Conservation (phyloP, 2,113 vertebrate genomes). For the Aspidoscelis tigris region DNA sequence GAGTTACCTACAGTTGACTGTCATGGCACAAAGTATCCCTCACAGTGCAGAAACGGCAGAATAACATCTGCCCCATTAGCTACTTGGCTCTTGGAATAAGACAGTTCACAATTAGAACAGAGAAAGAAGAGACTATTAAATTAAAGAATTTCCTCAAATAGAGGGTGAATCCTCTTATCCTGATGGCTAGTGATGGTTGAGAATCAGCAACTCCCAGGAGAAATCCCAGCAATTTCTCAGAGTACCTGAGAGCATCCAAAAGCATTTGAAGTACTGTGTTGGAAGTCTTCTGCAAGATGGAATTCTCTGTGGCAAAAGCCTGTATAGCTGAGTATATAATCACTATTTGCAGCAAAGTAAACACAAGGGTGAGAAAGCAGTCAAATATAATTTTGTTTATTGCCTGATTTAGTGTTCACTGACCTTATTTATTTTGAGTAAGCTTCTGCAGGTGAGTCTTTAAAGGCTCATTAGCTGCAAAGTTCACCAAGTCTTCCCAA, state of each 20-base stretch:
- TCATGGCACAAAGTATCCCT: too few relatives aligned
- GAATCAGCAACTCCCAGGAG: neutral
- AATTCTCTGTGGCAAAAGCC: neutral
- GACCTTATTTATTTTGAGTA: slow-evolving; percentile 15
- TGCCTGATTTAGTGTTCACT: slow-evolving; percentile 11
- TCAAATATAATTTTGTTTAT: neutral
- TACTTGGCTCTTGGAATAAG: neutral
- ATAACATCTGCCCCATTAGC: neutral
- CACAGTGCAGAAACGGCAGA: too few relatives aligned
- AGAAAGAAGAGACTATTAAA: neutral
- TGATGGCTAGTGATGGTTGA: neutral
- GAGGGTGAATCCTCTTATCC: neutral
- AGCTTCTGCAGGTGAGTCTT: neutral
- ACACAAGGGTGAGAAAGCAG: neutral
- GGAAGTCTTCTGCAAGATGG: neutral
- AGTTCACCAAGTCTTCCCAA: slow-evolving; percentile 9
- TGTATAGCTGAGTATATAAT: neutral
- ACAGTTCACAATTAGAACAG: neutral
- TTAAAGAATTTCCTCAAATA: neutral
- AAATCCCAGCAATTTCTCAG: neutral
- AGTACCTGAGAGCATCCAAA: neutral
- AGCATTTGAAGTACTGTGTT: neutral
- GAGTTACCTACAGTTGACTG: too few relatives aligned
- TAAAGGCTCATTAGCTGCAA: neutral
- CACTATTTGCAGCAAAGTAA: neutral